Base-by-base conservation (phyloP, 2,797 vertebrate species). In the Galaxias olidus region DNA sequence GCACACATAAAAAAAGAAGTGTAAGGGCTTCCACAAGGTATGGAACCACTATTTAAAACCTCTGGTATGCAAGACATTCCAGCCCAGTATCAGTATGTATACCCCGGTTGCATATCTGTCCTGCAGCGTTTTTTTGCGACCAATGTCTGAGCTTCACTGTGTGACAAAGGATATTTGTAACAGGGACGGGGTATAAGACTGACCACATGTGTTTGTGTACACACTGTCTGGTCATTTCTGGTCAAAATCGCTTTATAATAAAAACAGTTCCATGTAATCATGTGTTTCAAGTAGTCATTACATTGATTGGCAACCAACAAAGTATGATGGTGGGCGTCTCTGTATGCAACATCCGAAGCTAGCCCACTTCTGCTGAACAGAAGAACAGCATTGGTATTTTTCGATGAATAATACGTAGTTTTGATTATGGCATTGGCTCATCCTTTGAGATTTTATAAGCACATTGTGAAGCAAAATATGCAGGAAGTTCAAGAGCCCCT, bases 401-500 rank as follows among this genome's bases (percentile, higher is more conserved):
- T 64, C 42, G 41, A 48, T 56, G 54, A 65, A 65, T 55, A 61
- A 47, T 57, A 52, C 13, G 17, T 18, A 10, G 58, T 61, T 68
- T 12, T 53, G 17, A 7, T 50, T 18, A 61, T 12, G 12, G 11
- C 10, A 50, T 9, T 15, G 30, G 20, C 44, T 42, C 30, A 55
- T 30, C 30, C 30, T 6, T 30, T 30, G 30, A 2, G 30, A 30
- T 30, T 30, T 30, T 30, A 3, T 30, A 30, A 30, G 6, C 3
- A 30, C 30, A 30, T 6, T 30, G 30, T 30, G 30, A 30, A 30
- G 30, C 30, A 64, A 61, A 58, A 64, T 57, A 89, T 88, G 87
- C 88, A 87, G 87, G 88, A 90, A 91, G 88, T 91, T 82, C 61
- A 72, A 89, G 66, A 70, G 17, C 63, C 52, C 61, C 45, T 43